Base-by-base conservation (phyloP, 2,888 invertebrate species). In the Prenolepis imparis region DNA sequence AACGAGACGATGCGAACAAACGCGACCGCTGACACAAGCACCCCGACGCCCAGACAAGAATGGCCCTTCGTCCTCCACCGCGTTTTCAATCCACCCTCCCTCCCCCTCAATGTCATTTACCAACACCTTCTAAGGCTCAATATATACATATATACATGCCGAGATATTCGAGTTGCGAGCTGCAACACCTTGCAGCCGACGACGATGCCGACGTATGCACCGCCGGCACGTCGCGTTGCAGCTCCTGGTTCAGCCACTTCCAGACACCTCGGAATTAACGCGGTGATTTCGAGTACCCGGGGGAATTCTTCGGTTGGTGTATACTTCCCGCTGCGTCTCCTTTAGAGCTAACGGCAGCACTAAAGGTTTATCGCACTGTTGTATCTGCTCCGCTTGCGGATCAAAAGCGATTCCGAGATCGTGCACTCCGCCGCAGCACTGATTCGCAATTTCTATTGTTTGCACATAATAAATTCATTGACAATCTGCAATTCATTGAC, bases 261-360 rank as follows among this genome's bases (percentile, higher is more conserved):
- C 84, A 87, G 91, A 90, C 91, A 89, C 90, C 90, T 90, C 64
- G 83, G 84, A 89, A 90, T 88, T 88, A 89, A 88, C 88, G 87
- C 83, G 86, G 87, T 87, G 86, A 90, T 89, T 87, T 87, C 86
- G 68, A 87, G 89, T 80, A 83, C 85, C 74, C 68, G 39, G 18
- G 85, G 81, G 86, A 88, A 85, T 90, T 86, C 88, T 87, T 90
- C 66, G 84, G 63, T 64, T 12, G 12, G 36, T 52, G 39, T 39
- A 36, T 36, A 59, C 68, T 64, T 77, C 55, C 82, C 52, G 63
- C 44, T 39, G 74, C 78, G 73, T 75, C 83, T 83, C 72, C 74
- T 82, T 44, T 57, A 36, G 48, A 18, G 74, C 39, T 85, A 85
- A 87, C 74, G 63, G 81, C 77, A 36, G 32, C 21, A 64, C 57